Percentiles rank a stretch among this genome's conserved stretches.
phyloP scores from a whole-genome alignment of 2,888 invertebrate genomes.

The Ochlodes sylvanus region DNA sequence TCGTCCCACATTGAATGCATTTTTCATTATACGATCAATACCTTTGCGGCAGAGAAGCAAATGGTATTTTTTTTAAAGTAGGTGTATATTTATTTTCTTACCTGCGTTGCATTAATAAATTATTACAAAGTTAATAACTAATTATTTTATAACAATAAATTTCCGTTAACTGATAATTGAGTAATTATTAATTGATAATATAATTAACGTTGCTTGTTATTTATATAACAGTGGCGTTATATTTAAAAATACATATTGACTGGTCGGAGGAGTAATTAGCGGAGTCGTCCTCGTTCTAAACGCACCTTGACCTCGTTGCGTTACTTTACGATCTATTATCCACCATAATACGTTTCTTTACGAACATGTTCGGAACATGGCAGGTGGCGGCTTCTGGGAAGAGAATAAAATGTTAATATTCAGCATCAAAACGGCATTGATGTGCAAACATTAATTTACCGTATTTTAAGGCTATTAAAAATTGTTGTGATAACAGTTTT shows the following conservation, averaged over 20 bases:
- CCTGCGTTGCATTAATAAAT: no score
- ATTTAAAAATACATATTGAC: constrained; percentile 55
- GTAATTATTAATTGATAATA: no score
- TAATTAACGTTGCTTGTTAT: no score
- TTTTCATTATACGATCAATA: no score
- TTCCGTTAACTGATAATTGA: no score
- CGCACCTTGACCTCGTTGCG: constrained; percentile 79
- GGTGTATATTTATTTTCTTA: no score
- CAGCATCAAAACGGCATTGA: constrained; percentile 41
- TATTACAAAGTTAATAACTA: no score
- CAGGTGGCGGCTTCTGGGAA: constrained; percentile 56
- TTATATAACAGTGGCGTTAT: not conserved
- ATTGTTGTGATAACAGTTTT: not conserved
- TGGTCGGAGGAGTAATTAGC: constrained; percentile 72
- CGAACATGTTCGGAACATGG: constrained; percentile 61
- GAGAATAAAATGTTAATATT: constrained; percentile 52
- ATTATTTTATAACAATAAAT: no score
- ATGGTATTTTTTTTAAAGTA: no score
- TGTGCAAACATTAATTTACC: constrained; percentile 15
- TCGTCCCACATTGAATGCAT: no score
- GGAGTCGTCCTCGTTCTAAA: constrained; percentile 72
- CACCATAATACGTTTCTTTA: constrained; percentile 70
- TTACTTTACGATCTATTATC: constrained; percentile 70
- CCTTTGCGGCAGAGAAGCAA: no score
- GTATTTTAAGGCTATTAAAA: not conserved